These are phyloP conservation scores for Oscarella lobularis DNA, from an alignment of 37 sponge, comb jelly and placozoan species.

Conservation along the genomic window DNA sequence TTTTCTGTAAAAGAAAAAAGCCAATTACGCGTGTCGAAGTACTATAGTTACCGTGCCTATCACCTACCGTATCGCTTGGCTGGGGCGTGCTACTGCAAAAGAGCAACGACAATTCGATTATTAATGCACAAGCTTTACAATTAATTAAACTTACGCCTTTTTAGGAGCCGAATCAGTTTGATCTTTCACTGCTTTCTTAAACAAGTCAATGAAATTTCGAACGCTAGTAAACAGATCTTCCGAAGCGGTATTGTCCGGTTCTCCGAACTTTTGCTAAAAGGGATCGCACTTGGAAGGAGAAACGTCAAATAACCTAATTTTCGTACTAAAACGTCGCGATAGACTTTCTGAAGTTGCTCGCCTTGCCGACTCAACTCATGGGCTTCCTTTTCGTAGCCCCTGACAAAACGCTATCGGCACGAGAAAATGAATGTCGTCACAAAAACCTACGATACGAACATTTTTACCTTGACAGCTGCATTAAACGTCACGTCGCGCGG, in stretches of 20 bases:
- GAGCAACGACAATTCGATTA: too few species aligned
- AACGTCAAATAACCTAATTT: too few species aligned
- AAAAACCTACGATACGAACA: too few species aligned
- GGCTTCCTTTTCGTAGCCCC: slow-evolving; percentile 2
- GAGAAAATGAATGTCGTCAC: too few species aligned
- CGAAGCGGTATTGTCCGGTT: slow-evolving; percentile 32
- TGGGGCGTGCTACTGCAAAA: too few species aligned
- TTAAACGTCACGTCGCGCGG: slow-evolving; percentile 13
- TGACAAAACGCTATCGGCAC: slow-evolving; percentile 6
- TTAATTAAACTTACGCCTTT: too few species aligned
- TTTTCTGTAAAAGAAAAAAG: too few species aligned
- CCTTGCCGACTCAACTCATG: slow-evolving; percentile 9
- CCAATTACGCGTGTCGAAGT: too few species aligned
- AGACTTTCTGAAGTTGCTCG: slow-evolving; percentile 31
- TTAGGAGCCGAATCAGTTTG: too few species aligned
- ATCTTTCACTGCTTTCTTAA: slow-evolving; percentile 27
- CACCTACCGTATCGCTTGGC: too few species aligned
- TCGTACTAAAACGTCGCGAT: slow-evolving; percentile 37
- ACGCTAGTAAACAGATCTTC: slow-evolving; percentile 52
- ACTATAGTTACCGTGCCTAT: too few species aligned
- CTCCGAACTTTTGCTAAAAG: slow-evolving; percentile 48
- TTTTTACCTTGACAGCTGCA: slow-evolving; percentile 33
- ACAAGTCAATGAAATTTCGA: slow-evolving; percentile 41
- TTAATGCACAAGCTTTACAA: slow-evolving; percentile 2
- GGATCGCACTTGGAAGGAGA: too few species aligned